A percentile compares a stretch with the other conserved stretches of the same genome.
Conservation (phyloP, 2,888 invertebrate genomes). For the Limnephilus rhombicus region DNA sequence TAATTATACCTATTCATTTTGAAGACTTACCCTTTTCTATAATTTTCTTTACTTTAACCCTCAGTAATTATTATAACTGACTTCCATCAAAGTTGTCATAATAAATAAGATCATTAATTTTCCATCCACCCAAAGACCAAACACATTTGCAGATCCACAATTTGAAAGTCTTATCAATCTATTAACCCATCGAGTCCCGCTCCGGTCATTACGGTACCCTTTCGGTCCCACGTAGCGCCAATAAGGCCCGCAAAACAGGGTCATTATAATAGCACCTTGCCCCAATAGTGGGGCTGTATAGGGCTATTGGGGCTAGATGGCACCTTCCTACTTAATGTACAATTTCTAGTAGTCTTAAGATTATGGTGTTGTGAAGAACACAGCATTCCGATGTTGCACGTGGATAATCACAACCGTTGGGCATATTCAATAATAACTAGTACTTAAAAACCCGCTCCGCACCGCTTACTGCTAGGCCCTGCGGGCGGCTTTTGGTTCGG, state of each 20-base stretch:
- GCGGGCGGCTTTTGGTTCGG: no score
- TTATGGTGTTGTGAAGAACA: neutral
- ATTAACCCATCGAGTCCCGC: conserved; percentile 34
- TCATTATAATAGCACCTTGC: neutral
- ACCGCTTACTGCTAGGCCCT: no score
- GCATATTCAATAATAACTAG: no score
- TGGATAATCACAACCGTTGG: neutral
- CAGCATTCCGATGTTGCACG: neutral
- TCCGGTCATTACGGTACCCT: conserved; percentile 22
- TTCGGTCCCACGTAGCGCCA: conserved; percentile 23
- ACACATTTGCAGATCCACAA: neutral
- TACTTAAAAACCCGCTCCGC: no score
- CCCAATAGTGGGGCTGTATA: conserved; percentile 13
- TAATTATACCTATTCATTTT: neutral
- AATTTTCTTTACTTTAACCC: neutral
- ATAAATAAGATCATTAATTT: neutral
- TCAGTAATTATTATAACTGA: neutral
- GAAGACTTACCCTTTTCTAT: neutral
- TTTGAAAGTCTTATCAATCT: conserved; percentile 29
- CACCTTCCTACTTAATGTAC: neutral
- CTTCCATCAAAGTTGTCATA: neutral
- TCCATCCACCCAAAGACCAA: neutral
- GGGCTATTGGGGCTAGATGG: neutral
- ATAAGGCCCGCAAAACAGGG: conserved; percentile 11
- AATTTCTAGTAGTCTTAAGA: neutral